These are phyloP conservation scores for Octonoba sinensis DNA, from an alignment of 2,888 invertebrate genomes.

Conservation along the genomic window DNA sequence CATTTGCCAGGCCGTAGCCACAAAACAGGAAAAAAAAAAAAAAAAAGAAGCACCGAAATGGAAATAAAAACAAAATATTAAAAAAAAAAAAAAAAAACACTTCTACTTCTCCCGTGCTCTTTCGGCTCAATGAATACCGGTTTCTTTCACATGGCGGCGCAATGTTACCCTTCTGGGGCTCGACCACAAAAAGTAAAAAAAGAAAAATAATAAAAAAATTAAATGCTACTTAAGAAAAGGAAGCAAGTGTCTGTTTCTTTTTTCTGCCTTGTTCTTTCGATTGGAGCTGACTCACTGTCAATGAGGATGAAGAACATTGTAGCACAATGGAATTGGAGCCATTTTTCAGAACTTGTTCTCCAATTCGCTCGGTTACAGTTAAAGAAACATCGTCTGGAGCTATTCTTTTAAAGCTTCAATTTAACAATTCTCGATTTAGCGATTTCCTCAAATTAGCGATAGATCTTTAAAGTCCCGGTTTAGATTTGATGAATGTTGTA, in stretches of 20 bases:
- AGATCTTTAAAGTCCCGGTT: no score
- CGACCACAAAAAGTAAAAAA: constrained; percentile 1
- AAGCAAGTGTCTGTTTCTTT: constrained; percentile 26
- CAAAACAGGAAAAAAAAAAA: constrained; percentile 5
- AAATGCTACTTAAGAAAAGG: constrained; percentile 51
- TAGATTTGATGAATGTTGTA: no score
- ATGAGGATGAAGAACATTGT: constrained; percentile 34
- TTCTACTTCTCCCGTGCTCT: constrained; percentile 3
- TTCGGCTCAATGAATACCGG: constrained; percentile 32
- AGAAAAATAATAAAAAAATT: constrained; percentile 20
- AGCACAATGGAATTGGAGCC: constrained; percentile 44
- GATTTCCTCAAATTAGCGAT: no score
- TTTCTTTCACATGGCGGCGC: constrained; percentile 39
- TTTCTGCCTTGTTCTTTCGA: constrained; percentile 9
- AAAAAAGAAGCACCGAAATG: constrained; percentile 10
- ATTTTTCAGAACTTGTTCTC: constrained; percentile 38
- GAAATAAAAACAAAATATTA: no score
- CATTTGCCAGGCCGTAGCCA: no score
- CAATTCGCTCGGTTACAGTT: neutral
- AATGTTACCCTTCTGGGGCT: constrained; percentile 22
- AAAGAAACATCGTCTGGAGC: no score
- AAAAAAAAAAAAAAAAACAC: constrained; percentile 1
- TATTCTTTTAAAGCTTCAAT: no score
- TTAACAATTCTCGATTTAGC: no score
- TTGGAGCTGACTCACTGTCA: constrained; percentile 44